Evolutionary conservation across 2,797 vertebrate genomes (phyloP).

Genomic region (Gallinago stenura): DNA sequence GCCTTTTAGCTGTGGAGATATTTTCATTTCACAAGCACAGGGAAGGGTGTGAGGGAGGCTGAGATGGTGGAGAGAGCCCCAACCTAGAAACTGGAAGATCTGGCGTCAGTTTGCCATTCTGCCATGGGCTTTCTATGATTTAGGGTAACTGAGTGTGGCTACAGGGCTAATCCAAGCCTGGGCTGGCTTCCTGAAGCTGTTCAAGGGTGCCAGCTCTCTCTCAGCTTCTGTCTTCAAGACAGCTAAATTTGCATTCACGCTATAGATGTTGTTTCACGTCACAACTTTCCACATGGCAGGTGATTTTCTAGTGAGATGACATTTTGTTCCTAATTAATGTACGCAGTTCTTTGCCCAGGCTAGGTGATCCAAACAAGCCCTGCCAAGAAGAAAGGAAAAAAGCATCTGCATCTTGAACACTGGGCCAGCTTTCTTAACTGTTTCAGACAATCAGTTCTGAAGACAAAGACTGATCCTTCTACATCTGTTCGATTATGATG

Average conservation of each 20-base stretch:
- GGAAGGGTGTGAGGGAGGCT: neutral
- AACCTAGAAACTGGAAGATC: neutral
- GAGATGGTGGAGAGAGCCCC: neutral
- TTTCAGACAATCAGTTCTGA: neutral
- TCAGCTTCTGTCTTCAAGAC: constrained; percentile 16
- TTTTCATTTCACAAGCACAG: neutral
- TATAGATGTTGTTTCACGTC: neutral
- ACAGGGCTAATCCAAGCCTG: neutral
- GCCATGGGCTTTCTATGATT: neutral
- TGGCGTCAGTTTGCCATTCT: neutral
- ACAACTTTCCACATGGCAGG: neutral
- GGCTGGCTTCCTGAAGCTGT: neutral
- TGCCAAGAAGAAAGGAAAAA: constrained; percentile 12
- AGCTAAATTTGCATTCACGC: constrained; percentile 1
- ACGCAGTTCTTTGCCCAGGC: neutral
- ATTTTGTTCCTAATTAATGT: constrained; percentile 15
- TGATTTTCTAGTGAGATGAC: constrained; percentile 19
- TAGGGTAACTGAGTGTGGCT: accelerated
- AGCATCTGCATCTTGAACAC: neutral
- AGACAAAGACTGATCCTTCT: neutral
- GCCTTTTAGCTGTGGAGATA: neutral
- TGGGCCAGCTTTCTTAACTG: neutral
- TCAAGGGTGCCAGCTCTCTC: neutral
- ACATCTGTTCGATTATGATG: neutral
- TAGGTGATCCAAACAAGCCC: constrained; percentile 22